Evolutionary conservation across 2,888 invertebrate genomes (phyloP).

Genomic region (Heliconius charithonia): DNA sequence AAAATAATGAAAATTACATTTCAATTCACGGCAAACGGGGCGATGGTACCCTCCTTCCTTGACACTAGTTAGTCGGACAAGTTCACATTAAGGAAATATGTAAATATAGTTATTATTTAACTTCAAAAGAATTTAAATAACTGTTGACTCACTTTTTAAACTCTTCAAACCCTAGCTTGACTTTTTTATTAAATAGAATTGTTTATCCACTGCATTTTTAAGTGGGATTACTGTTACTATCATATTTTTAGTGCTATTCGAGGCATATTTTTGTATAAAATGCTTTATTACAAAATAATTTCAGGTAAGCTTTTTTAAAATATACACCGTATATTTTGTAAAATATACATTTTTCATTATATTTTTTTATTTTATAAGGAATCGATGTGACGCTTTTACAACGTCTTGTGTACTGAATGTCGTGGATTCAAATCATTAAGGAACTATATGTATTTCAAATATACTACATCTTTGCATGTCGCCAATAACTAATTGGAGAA

Average conservation of each 20-base stretch:
- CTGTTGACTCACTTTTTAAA: conserved; percentile 37
- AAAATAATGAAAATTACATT: conserved; percentile 57
- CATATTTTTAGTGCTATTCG: not conserved
- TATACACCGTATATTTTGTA: not conserved
- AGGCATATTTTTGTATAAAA: not conserved
- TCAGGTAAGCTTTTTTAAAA: not conserved
- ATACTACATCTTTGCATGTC: not conserved
- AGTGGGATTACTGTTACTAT: conserved; percentile 22
- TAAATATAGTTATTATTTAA: conserved; percentile 43
- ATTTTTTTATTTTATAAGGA: not conserved
- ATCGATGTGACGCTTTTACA: not conserved
- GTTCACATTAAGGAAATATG: conserved; percentile 46
- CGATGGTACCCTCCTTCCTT: conserved; percentile 52
- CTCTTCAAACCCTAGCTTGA: conserved; percentile 27
- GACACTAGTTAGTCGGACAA: conserved; percentile 44
- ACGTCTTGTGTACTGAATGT: not conserved
- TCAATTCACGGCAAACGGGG: conserved; percentile 51
- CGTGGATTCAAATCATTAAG: not conserved
- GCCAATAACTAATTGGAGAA: not conserved
- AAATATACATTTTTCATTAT: no score
- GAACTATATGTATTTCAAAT: no score
- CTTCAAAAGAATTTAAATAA: conserved; percentile 43
- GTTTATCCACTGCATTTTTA: conserved; percentile 32
- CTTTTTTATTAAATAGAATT: conserved; percentile 36
- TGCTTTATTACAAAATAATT: not conserved